A percentile compares a stretch with the other conserved stretches of the same genome.
Conservation (phyloP, 1,140 invertebrate species). For the Ostrea denselamellosa region DNA sequence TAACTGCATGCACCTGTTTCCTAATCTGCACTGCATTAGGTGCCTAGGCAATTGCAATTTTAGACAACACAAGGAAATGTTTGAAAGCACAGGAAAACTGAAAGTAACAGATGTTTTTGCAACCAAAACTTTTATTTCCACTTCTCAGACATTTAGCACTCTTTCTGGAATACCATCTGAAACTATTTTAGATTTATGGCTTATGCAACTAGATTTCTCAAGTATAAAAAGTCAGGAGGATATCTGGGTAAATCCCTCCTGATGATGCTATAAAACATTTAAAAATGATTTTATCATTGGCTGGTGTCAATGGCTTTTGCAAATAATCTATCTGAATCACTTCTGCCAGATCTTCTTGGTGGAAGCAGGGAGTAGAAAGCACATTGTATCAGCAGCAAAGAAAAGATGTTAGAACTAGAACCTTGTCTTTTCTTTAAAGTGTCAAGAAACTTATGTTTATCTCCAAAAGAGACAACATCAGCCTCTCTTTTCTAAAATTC, state of each 20-base stretch:
- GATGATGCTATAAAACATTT: conserved; percentile 31
- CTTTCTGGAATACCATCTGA: conserved; percentile 20
- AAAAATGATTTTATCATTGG: conserved; percentile 36
- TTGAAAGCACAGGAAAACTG: conserved; percentile 11
- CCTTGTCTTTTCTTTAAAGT: too few species aligned
- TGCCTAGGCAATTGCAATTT: neutral
- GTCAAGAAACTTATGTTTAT: too few species aligned
- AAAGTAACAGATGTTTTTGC: conserved; percentile 30
- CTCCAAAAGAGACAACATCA: neutral
- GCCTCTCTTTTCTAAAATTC: neutral
- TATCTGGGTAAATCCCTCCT: conserved; percentile 5
- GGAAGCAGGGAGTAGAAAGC: neutral
- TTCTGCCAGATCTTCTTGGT: neutral
- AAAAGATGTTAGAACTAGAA: neutral
- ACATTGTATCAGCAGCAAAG: neutral
- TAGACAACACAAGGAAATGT: neutral
- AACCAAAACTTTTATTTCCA: neutral
- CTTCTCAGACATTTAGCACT: conserved; percentile 35
- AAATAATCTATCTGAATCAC: conserved; percentile 31
- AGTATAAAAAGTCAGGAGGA: neutral
- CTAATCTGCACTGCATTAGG: neutral
- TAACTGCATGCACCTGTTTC: conserved; percentile 28
- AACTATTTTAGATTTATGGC: conserved; percentile 27
- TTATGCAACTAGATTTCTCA: conserved; percentile 14
- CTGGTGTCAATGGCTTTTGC: conserved; percentile 27